Evolutionary conservation across 2,113 vertebrate genomes (phyloP).

Genomic region (Oncorhynchus kisutch): DNA sequence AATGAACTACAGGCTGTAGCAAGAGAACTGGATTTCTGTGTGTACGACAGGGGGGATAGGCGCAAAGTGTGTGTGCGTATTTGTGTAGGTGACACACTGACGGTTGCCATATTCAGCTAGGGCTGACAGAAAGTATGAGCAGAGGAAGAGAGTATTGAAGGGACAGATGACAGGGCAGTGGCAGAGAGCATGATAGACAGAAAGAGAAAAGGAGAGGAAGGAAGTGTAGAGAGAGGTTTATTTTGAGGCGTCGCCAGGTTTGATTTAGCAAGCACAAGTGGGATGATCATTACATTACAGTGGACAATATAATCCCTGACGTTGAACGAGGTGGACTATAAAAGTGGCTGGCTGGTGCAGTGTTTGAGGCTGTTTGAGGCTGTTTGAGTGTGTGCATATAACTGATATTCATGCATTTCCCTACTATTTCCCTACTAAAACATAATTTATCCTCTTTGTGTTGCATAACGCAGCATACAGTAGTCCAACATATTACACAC

Average conservation of each 20-base stretch:
- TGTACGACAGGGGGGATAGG: neutral
- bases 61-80: neutral
- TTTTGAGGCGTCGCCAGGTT: slow-evolving; percentile 29
- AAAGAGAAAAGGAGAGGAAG: neutral
- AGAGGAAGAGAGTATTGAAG: slow-evolving; percentile 1
- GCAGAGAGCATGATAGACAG: neutral
- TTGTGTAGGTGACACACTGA: neutral
- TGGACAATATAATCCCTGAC: neutral
- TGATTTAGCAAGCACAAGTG: slow-evolving; percentile 12
- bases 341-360: neutral
- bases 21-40: neutral
- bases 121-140: neutral
- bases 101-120: neutral
- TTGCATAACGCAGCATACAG: neutral
- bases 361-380: neutral
- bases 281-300: neutral
- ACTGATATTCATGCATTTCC: no score
- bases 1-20: neutral
- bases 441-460: neutral
- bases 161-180: neutral
- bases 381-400: neutral
- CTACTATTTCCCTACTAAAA: no score
- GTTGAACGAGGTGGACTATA: neutral
- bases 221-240: slow-evolving; percentile 3
- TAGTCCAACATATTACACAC: neutral